Base-by-base conservation (phyloP, 1,140 invertebrate species). In the Polypedilum pembai region DNA sequence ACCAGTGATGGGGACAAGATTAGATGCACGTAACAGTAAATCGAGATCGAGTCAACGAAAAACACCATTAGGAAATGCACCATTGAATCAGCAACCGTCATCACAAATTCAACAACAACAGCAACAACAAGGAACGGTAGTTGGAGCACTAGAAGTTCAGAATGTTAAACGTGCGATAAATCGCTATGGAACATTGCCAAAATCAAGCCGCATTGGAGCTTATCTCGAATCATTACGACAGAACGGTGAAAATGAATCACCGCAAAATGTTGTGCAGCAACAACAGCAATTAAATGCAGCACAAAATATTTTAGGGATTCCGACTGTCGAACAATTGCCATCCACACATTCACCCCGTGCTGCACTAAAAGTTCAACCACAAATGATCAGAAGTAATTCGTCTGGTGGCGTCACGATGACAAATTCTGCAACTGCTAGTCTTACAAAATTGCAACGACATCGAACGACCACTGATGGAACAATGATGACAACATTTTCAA, bases 111-210 rank as follows among this genome's bases (percentile, higher is more conserved):
- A 73, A 73, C 73, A 73, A 17, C 73, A 73, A 7, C 40, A 56
- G 20, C 33, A 69, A 15, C 63, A 18, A 40, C 85, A 85, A 75
- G 78, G 81, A n/a, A 81, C 80, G 0, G 92, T 96, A 74, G 65
- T 69, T 18, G 94, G 93, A 76, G 93, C 95, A 15, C 85, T 98
- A 75, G 96, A 98, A 84, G 95, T 97, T 76, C 94, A 97, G 83
- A 98, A 98, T 86, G 95, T 98, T 74, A 94, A 96, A 79, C 89
- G 94, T 77, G 95, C 95, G 7, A 97, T 98, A 74, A 97, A 95
- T 83, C 88, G 94, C n/a, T 98, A 98, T 81, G 96, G 96, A 5
- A 98, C 97, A 10, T 80, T 96, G 75, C 96, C 96, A 0, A 99
- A 98, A 84, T 94, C 93, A 73, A 94, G 94, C 12, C 87, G 96